These are phyloP conservation scores for Tachysurus fulvidraco DNA, from an alignment of 2,113 vertebrate genomes.

Conservation along the genomic window DNA sequence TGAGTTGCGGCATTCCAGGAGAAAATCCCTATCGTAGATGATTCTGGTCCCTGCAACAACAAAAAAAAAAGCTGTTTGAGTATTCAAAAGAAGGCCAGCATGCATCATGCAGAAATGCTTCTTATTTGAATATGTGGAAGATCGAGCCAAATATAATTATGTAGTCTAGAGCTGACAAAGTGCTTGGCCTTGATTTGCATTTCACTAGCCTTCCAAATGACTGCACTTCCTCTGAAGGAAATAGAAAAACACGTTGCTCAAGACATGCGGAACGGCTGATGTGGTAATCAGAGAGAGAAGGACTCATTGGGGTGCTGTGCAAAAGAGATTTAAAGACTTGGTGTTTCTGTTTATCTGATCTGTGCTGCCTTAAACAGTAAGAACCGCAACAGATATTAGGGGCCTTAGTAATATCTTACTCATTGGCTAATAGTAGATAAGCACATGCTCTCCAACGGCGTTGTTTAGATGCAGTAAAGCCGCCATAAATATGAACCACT, in stretches of 20 bases:
- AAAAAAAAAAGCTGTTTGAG: neutral
- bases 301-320: neutral
- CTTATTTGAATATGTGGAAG: neutral
- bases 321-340: constrained; percentile 5
- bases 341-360: constrained; percentile 16
- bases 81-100: neutral
- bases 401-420: neutral
- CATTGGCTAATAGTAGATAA: neutral
- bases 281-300: constrained; percentile 4
- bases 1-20: constrained; percentile 80
- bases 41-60: constrained; percentile 76
- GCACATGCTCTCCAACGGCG: neutral
- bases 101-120: neutral
- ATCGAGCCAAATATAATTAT: neutral
- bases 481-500: too few species aligned
- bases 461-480: neutral
- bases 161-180: neutral
- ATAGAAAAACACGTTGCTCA: constrained; percentile 30
- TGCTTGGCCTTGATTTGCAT: neutral
- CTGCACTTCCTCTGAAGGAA: neutral
- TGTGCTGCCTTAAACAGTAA: neutral
- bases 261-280: neutral
- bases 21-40: constrained; percentile 80
- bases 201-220: neutral
- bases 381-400: too few species aligned